Base-by-base conservation (phyloP, 2,113 vertebrate genomes). In the Cervus canadensis region DNA sequence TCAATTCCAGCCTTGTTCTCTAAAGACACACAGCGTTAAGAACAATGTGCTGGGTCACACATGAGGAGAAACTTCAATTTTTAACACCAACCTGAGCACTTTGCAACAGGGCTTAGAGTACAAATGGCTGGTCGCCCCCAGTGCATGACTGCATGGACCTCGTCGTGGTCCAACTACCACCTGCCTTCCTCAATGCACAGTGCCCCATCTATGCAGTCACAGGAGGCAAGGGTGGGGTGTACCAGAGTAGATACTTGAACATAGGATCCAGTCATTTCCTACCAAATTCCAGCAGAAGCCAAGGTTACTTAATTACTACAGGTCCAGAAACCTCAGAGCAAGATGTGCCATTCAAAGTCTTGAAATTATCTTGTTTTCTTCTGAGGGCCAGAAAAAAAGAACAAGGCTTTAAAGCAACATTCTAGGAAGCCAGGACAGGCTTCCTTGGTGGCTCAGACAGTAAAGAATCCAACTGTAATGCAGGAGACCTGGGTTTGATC, bases 151-250 rank as follows among this genome's bases (percentile, higher is more conserved):
- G 1, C 2, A 15, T 57, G 19, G 40, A 23, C 1, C 7, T 43
- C 9, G 40, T 43, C 9, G 40, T 1, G 7, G 54, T 54, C 52
- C 23, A 48, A 40, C 26, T 21, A 7, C 48, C 6, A 21, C 5
- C 50, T 2, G 8, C 36, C 16, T 54, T 56, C 33, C 16, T 5
- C 11, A 52, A 25, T 2, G 56, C 43, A 60, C 3, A 28, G 10
- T 3, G 4, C 25, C 48, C 3, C 0, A 2, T 78, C 54, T 26
- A 5, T 6, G 28, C 3, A 6, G 30, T 26, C 3, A 50, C 6
- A 11, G 36, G 90, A 4, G 86, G 25, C 59, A 23, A 28, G 3
- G 19, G 59, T 11, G 15, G 30, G 7, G 36, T 12, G 36, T 7
- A 25, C 23, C 54, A 59, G 2, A 21, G 17, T 17, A 26, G 67